Base-by-base conservation (phyloP, 1,140 invertebrate species). In the Campoletis sonorensis region DNA sequence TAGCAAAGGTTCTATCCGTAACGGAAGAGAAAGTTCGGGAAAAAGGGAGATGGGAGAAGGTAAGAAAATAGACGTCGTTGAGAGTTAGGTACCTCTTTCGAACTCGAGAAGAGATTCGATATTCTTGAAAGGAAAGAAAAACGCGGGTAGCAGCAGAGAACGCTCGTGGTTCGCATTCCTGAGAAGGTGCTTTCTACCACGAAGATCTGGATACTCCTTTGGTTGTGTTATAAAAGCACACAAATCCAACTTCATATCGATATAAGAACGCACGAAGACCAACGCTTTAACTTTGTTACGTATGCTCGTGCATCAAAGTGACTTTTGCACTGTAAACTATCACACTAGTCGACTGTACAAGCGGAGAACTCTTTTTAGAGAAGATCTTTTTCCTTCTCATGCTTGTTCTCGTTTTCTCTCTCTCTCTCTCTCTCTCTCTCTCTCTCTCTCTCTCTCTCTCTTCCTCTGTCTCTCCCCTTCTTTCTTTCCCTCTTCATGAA, bases 261-360 rank as follows among this genome's bases (percentile, higher is more conserved):
- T 37, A 40, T 26, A 72, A 26, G 26, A 54, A 15, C 4, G 21
- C 21, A 49, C 40, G 72, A 45, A 54, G 23, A 16, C 23, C 21
- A 13, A 23, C 26, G 27, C 72, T 75, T 75, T 75, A 75, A 75
- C 72, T 75, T 54, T 49, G 72, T 75, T 75, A 75, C 72, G 23
- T 75, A 75, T 75, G 72, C 23, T 54, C 72, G 72, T 75, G 72
- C 72, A 75, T 75, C 72, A 75, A 75, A 75, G 72, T 75, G 72
- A 45, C 61, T 64, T 64, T 64, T 64, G 23, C 61, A 64, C 23
- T 23, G 61, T 64, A 64, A 64, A 64, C 61, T 75, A 75, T 75
- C 40, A 75, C 72, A 45, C 33, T 72, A 26, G 13, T 18, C 61
- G 8, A 23, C 61, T 45, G 0, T 10, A 40, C 37, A 18, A 4